phyloP scores from a whole-genome alignment of 2,888 invertebrate genomes.

The Scaptomyza cyrtandrae region DNA sequence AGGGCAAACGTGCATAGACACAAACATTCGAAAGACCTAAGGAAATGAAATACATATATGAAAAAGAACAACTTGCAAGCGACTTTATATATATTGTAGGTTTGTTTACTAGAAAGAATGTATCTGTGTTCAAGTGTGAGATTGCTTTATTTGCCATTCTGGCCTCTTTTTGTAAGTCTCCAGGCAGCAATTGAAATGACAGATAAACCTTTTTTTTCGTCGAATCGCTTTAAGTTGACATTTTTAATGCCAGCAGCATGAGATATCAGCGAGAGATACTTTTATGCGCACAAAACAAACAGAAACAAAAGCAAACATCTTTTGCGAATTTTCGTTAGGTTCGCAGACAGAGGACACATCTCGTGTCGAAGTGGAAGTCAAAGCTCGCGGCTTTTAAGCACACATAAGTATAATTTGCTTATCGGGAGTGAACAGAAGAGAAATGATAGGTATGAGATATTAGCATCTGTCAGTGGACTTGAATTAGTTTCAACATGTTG shows the following conservation, averaged over 20 bases:
- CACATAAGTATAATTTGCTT: slow-evolving; percentile 32
- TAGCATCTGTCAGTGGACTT: slow-evolving; percentile 14
- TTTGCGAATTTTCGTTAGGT: slow-evolving; percentile 10
- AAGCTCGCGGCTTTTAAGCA: slow-evolving; percentile 22
- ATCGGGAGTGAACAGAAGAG: not conserved
- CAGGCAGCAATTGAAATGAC: slow-evolving; percentile 55
- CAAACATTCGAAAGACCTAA: slow-evolving; percentile 6
- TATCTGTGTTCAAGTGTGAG: slow-evolving; percentile 1
- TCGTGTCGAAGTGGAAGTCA: slow-evolving; percentile 40
- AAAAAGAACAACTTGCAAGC: slow-evolving; percentile 15
- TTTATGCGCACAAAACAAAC: not conserved
- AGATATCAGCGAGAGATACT: slow-evolving; percentile 5
- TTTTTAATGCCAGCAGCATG: slow-evolving; percentile 31
- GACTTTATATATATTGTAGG: not conserved
- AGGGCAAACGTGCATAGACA: slow-evolving; percentile 12
- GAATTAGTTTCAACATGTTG: slow-evolving; percentile 42
- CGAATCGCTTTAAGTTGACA: slow-evolving; percentile 31
- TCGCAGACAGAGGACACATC: slow-evolving; percentile 16
- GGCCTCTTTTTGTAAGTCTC: slow-evolving; percentile 20
- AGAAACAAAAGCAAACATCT: not conserved
- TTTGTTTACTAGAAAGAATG: not conserved
- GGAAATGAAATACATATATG: not conserved
- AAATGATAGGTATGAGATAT: slow-evolving; percentile 4
- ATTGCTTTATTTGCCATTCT: not conserved
- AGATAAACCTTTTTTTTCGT: slow-evolving; percentile 43